phyloP scores from a whole-genome alignment of 2,888 invertebrate species.

The Chaitophorus viminalis region DNA sequence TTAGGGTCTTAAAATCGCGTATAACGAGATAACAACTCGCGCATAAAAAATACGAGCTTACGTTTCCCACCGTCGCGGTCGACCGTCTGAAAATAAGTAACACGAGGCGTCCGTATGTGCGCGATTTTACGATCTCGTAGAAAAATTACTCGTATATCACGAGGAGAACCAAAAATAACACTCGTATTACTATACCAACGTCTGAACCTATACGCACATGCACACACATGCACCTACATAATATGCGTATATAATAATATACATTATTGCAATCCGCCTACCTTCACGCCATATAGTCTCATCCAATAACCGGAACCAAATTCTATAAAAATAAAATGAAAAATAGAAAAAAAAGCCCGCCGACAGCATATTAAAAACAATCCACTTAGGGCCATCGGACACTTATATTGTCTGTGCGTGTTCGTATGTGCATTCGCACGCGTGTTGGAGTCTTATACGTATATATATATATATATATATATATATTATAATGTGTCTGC shows the following conservation, averaged over 20 bases:
- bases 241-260: too few relatives aligned
- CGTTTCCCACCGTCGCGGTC: background rate
- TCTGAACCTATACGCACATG: too few relatives aligned
- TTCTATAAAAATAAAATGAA: background rate
- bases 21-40: background rate
- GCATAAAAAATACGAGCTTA: background rate
- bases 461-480: too few relatives aligned
- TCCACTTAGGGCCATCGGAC: background rate
- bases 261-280: background rate
- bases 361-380: constrained; percentile 1
- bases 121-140: constrained; percentile 32
- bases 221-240: too few relatives aligned
- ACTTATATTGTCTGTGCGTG: background rate
- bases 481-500: too few relatives aligned
- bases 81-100: background rate
- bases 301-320: background rate
- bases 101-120: background rate
- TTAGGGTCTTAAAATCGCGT: constrained; percentile 5
- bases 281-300: background rate
- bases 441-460: too few relatives aligned
- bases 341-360: background rate
- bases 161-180: background rate
- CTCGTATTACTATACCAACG: background rate
- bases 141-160: constrained; percentile 29
- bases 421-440: background rate